Conservation (phyloP, 2,888 invertebrate species). For the Phaedon cochleariae region DNA sequence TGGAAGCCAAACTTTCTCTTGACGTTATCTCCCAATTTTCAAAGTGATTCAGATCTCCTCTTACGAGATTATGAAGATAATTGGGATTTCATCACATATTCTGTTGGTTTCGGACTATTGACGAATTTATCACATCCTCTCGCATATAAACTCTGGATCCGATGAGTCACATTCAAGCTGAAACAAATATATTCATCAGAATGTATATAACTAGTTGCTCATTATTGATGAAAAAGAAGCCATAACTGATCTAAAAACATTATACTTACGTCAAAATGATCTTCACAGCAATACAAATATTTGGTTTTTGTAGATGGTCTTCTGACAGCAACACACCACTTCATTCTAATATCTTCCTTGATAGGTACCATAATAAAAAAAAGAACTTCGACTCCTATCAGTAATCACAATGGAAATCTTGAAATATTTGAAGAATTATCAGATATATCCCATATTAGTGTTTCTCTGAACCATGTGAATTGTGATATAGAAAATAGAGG, state of each 20-base stretch:
- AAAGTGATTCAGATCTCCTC: slow-evolving; percentile 2
- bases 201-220: too few species aligned
- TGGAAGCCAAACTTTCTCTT: too few species aligned
- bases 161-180: slow-evolving; percentile 1
- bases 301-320: too few species aligned
- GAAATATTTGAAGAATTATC: not conserved
- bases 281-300: too few species aligned
- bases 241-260: too few species aligned
- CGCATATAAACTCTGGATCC: slow-evolving; percentile 7
- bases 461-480: too few species aligned
- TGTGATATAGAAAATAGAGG: too few species aligned
- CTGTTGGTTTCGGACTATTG: slow-evolving; percentile 3
- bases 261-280: too few species aligned
- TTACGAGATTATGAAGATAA: not conserved
- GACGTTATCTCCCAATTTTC: not conserved
- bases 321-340: slow-evolving; percentile 2
- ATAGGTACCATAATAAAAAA: not conserved
- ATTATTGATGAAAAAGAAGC: too few species aligned
- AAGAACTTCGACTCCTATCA: not conserved
- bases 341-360: not conserved
- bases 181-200: not conserved
- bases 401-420: not conserved
- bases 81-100: not conserved
- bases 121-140: too few species aligned
- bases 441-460: too few species aligned